phyloP scores from a whole-genome alignment of 2,113 vertebrate genomes.

The Chaetodon auriga region DNA sequence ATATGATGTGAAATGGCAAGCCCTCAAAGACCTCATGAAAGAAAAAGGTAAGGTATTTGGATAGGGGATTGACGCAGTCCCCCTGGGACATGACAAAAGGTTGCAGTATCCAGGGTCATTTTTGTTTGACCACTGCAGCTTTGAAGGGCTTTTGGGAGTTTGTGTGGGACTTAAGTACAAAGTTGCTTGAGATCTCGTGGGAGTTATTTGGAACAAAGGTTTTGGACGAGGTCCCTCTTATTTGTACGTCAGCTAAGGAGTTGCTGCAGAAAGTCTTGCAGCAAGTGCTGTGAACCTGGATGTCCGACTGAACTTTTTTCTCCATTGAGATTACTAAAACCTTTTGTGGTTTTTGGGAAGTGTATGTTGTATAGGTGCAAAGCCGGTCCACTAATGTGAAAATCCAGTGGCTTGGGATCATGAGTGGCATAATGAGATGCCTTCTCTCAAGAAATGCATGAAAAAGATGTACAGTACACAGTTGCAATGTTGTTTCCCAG shows the following conservation, averaged over 20 bases:
- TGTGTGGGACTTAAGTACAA: conserved; percentile 28
- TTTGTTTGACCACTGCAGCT: conserved; percentile 55
- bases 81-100: conserved; percentile 9
- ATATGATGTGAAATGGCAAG: conserved; percentile 98
- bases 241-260: conserved; percentile 39
- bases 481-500: conserved; percentile 17
- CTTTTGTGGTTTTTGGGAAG: conserved; percentile 56
- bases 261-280: conserved; percentile 61
- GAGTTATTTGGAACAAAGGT: conserved; percentile 49
- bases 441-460: conserved; percentile 26
- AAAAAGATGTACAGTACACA: conserved; percentile 3
- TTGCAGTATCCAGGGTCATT: conserved; percentile 39
- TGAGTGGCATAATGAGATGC: conserved; percentile 41
- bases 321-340: conserved; percentile 31
- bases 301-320: conserved; percentile 37
- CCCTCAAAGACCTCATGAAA: conserved; percentile 97
- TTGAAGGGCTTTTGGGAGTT: conserved; percentile 34
- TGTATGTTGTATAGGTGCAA: conserved; percentile 44
- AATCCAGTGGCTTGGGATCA: conserved; percentile 42
- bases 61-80: background rate
- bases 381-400: conserved; percentile 42
- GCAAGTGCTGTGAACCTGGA: conserved; percentile 64
- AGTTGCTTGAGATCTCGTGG: conserved; percentile 44
- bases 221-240: conserved; percentile 49
- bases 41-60: conserved; percentile 92